Evolutionary conservation across 2,888 invertebrate species (phyloP).

Genomic region (Heliconius ismenius): DNA sequence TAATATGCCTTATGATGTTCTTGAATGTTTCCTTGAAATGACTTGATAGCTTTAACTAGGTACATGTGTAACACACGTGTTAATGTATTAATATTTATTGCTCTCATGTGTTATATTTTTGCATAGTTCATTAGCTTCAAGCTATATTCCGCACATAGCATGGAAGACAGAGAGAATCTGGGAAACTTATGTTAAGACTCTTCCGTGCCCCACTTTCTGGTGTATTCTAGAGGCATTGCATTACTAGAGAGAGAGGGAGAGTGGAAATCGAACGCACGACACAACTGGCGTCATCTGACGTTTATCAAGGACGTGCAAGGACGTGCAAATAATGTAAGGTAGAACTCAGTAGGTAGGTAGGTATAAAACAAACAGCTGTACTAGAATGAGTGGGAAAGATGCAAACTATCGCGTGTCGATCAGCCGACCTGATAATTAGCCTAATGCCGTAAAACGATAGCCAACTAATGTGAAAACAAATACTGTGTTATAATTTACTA

Average conservation of each 20-base stretch:
- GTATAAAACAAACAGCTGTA: neutral
- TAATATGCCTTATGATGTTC: too few species aligned
- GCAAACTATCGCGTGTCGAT: conserved; percentile 76
- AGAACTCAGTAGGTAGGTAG: neutral
- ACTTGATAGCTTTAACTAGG: too few species aligned
- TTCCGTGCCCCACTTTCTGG: neutral
- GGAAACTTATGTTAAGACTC: neutral
- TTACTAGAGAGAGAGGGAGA: neutral
- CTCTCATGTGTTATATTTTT: too few species aligned
- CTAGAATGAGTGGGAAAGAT: conserved; percentile 57
- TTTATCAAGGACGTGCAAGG: too few species aligned
- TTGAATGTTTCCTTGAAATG: too few species aligned
- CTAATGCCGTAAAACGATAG: conserved; percentile 79
- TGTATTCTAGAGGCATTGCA: neutral
- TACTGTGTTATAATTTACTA: conserved; percentile 22
- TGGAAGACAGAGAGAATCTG: neutral
- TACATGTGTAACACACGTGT: too few species aligned
- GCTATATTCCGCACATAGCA: neutral
- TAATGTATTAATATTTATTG: too few species aligned
- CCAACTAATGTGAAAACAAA: conserved; percentile 64
- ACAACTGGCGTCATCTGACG: neutral
- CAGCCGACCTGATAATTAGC: conserved; percentile 80
- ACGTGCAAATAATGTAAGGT: neutral
- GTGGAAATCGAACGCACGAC: neutral
- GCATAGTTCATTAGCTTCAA: neutral